These are phyloP conservation scores for Branchipolynoe longqiensis DNA, from an alignment of 2,888 invertebrate genomes.

Conservation along the genomic window DNA sequence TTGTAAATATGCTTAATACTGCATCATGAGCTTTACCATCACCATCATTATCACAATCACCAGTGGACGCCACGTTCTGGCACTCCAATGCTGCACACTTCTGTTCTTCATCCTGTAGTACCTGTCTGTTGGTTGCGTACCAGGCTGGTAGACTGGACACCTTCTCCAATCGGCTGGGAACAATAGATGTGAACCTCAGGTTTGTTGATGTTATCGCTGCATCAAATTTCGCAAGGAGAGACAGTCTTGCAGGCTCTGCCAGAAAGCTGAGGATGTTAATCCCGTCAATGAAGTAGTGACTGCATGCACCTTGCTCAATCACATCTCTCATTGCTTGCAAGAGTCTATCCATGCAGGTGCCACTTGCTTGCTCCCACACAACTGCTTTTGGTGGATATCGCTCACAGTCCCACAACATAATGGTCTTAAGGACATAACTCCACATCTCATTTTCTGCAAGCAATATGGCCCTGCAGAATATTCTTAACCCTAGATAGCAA, in stretches of 20 bases:
- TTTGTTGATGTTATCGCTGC: neutral
- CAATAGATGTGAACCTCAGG: neutral
- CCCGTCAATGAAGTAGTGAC: slow-evolving; percentile 10
- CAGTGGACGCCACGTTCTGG: neutral
- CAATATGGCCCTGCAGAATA: neutral
- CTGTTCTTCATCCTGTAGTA: neutral
- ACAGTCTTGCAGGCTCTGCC: neutral
- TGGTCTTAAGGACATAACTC: slow-evolving; percentile 3
- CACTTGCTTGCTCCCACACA: neutral
- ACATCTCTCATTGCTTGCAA: neutral
- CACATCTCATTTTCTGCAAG: neutral
- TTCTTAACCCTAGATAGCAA: slow-evolving; percentile 2
- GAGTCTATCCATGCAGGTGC: slow-evolving; percentile 4
- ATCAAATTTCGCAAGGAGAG: neutral
- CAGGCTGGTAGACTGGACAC: neutral
- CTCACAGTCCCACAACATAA: slow-evolving; percentile 36
- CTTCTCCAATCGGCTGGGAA: neutral
- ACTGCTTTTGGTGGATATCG: neutral
- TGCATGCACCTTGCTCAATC: slow-evolving; percentile 2
- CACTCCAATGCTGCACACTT: neutral
- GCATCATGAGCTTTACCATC: neutral
- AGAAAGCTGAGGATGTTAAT: neutral
- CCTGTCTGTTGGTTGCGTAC: neutral
- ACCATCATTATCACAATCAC: neutral
- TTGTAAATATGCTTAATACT: slow-evolving; percentile 17